Conservation (phyloP, 1,140 invertebrate genomes). For the Danaus plexippus region DNA sequence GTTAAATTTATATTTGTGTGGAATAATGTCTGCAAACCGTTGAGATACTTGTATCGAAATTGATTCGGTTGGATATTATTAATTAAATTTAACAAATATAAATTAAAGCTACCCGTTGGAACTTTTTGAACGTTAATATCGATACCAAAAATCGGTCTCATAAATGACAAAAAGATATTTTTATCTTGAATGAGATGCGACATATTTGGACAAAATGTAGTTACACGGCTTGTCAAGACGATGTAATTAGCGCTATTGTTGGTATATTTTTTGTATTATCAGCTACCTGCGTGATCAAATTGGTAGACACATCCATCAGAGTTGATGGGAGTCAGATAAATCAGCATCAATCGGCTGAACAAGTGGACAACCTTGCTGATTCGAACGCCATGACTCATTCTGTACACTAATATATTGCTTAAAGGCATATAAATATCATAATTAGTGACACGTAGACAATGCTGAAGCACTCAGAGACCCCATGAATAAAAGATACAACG, state of each 20-base stretch:
- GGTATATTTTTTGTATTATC: constrained; percentile 10
- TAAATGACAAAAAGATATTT: too few relatives aligned
- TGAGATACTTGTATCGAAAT: neutral
- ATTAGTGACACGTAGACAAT: constrained; percentile 63
- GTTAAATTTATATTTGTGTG: neutral
- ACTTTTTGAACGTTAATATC: too few relatives aligned
- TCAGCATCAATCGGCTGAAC: constrained; percentile 52
- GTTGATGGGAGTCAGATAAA: constrained; percentile 53
- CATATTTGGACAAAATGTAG: constrained; percentile 5
- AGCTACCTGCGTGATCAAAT: constrained; percentile 5
- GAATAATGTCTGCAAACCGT: too few relatives aligned
- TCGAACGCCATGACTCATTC: constrained; percentile 44
- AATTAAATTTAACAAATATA: too few relatives aligned
- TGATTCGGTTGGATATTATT: neutral
- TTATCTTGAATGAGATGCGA: neutral
- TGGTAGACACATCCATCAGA: constrained; percentile 52
- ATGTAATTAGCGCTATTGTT: constrained; percentile 14
- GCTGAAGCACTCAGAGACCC: constrained; percentile 45
- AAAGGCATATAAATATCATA: constrained; percentile 64
- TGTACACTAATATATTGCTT: constrained; percentile 50
- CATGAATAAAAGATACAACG: constrained; percentile 60
- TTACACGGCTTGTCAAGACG: constrained; percentile 1
- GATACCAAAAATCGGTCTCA: too few relatives aligned
- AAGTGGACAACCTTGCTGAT: constrained; percentile 57
- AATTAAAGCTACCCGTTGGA: too few relatives aligned